Conservation (phyloP, 2,797 vertebrate species). For the Protonibea diacanthus region DNA sequence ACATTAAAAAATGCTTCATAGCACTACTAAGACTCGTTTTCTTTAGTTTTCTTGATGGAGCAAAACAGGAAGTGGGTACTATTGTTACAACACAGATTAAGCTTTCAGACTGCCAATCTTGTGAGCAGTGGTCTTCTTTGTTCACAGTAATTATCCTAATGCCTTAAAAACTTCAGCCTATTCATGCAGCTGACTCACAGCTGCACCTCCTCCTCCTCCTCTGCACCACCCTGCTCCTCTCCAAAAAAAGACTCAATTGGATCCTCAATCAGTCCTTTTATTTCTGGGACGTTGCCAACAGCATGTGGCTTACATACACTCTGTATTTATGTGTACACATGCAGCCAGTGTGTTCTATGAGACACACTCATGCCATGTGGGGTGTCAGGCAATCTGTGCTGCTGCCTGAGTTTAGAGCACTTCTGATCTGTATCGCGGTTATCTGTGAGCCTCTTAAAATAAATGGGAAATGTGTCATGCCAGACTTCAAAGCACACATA, state of each 20-base stretch:
- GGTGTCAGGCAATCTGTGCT: constrained; percentile 48
- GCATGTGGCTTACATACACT: constrained; percentile 9
- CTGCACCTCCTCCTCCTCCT: constrained; percentile 59
- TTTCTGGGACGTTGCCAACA: constrained; percentile 13
- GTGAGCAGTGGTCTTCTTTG: constrained; percentile 22
- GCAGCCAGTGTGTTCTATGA: constrained; percentile 21
- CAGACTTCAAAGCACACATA: constrained; percentile 1
- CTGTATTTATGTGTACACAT: constrained; percentile 9
- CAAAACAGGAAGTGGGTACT: background rate
- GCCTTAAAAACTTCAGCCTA: constrained; percentile 21
- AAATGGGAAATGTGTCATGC: background rate
- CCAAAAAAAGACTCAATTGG: background rate
- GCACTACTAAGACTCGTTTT: background rate
- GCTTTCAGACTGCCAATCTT: constrained; percentile 2
- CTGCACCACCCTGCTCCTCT: constrained; percentile 22
- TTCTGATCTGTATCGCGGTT: constrained; percentile 13
- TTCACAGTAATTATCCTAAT: constrained; percentile 31
- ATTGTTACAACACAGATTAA: background rate
- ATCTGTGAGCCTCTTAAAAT: constrained; percentile 35
- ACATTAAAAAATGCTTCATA: background rate
- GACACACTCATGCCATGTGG: constrained; percentile 29
- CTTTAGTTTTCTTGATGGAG: background rate
- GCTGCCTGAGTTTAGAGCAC: constrained; percentile 35
- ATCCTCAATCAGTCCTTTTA: constrained; percentile 22
- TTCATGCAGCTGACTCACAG: constrained; percentile 58